Evolutionary conservation across 2,113 vertebrate genomes (phyloP).

Genomic region (Hippolais icterina): DNA sequence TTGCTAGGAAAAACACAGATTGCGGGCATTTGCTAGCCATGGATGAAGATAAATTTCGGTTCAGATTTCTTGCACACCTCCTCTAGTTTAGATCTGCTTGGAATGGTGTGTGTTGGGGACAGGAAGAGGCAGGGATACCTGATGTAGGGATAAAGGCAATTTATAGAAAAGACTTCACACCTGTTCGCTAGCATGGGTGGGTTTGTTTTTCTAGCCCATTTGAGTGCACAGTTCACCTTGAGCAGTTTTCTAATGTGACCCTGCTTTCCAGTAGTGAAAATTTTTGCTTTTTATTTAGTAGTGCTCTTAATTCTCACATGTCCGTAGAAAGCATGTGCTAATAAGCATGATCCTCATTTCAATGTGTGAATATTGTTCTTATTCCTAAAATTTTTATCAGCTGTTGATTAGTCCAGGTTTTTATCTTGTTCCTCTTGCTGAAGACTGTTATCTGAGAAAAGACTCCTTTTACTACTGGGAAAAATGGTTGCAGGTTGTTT

Average conservation of each 20-base stretch:
- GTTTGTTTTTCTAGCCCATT: not conserved
- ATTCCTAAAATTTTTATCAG: not conserved
- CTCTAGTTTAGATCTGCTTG: not conserved
- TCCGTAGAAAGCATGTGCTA: not conserved
- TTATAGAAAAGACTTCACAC: not conserved
- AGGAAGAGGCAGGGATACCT: not conserved
- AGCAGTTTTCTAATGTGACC: not conserved
- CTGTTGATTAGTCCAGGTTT: not conserved
- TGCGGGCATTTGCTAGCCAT: not conserved
- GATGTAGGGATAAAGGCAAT: not conserved
- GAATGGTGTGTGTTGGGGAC: not conserved
- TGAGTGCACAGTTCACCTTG: not conserved
- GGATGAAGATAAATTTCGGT: not conserved
- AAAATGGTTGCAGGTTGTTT: not conserved
- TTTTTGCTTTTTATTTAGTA: not conserved
- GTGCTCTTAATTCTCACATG: not conserved
- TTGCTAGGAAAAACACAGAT: conserved; percentile 8
- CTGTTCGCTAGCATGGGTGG: rapidly evolving
- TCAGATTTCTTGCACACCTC: not conserved
- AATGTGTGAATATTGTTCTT: not conserved
- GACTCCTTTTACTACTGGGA: not conserved
- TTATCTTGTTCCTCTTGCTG: not conserved
- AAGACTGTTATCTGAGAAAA: not conserved
- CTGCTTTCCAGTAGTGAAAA: not conserved
- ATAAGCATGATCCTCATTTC: not conserved